Percentiles rank a stretch among this genome's conserved stretches.
These are phyloP conservation scores for Drosophila prosaltans DNA, from an alignment of 1,140 invertebrate species.

Conservation along the genomic window DNA sequence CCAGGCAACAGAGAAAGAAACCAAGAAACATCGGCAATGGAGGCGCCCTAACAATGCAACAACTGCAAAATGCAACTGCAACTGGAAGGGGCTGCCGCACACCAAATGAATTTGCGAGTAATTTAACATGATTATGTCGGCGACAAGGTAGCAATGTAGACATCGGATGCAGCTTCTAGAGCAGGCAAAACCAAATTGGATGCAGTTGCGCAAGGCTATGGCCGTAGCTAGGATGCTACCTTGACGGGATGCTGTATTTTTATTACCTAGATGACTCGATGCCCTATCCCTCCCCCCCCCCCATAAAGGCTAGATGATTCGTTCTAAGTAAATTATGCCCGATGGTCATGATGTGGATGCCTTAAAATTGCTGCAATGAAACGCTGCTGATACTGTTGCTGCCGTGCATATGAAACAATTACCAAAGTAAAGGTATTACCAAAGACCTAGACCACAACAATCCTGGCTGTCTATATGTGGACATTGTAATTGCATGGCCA, in stretches of 20 bases:
- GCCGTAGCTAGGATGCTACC: conserved; percentile 41
- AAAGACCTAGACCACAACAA: conserved; percentile 25
- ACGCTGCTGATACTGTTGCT: conserved; percentile 15
- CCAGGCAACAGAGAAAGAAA: conserved; percentile 32
- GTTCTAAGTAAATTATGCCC: conserved; percentile 82
- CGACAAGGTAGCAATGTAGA: conserved; percentile 80
- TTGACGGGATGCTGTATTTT: conserved; percentile 77
- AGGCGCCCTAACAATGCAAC: conserved; percentile 75
- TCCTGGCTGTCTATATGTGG: conserved; percentile 60
- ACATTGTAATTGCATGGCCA: conserved; percentile 66
- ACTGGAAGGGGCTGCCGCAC: conserved; percentile 54
- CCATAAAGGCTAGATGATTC: conserved; percentile 54
- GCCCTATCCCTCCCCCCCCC: conserved; percentile 20
- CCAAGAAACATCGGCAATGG: conserved; percentile 18
- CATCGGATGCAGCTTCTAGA: conserved; percentile 60
- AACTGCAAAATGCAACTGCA: conserved; percentile 40
- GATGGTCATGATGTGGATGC: conserved; percentile 70
- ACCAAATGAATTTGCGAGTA: conserved; percentile 81
- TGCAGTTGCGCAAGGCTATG: conserved; percentile 70
- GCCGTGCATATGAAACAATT: conserved; percentile 77
- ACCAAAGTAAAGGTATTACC: conserved; percentile 43
- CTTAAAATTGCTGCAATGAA: conserved; percentile 45
- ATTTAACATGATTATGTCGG: conserved; percentile 82
- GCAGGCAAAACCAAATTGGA: conserved; percentile 62
- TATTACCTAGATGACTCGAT: conserved; percentile 57